Conservation (phyloP, 2,888 invertebrate species). For the Periphyllus acericola region DNA sequence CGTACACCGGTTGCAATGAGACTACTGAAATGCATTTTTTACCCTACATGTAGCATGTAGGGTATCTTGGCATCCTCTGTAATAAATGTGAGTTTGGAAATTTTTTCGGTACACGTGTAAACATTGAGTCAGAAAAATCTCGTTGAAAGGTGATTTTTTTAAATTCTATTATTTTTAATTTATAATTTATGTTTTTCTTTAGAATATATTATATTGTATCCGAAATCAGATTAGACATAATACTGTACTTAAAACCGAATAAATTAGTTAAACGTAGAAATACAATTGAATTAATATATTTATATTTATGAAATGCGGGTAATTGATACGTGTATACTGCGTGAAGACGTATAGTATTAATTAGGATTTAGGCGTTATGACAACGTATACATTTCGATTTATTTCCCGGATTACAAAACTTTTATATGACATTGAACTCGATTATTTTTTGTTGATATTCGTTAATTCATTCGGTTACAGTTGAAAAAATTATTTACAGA, state of each 20-base stretch:
- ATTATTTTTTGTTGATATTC: not conserved
- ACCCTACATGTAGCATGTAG: too few species aligned
- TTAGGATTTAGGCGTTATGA: slow-evolving; percentile 21
- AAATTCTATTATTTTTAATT: not conserved
- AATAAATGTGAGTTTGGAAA: too few species aligned
- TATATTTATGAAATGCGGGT: not conserved
- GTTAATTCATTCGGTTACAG: not conserved
- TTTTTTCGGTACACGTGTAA: too few species aligned
- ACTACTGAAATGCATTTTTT: too few species aligned
- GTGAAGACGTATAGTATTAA: slow-evolving; percentile 36
- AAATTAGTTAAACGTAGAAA: not conserved
- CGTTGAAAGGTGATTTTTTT: too few species aligned
- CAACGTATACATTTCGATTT: not conserved
- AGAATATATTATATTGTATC: not conserved
- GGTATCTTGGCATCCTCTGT: too few species aligned
- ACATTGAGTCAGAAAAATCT: too few species aligned
- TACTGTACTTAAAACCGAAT: not conserved
- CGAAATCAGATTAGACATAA: not conserved
- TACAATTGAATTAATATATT: not conserved
- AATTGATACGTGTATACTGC: not conserved
- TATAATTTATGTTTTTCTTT: not conserved
- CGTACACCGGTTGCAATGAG: too few species aligned
- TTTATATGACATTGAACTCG: slow-evolving; percentile 31
- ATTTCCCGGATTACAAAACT: slow-evolving; percentile 10
- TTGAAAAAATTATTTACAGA: not conserved